phyloP scores from a whole-genome alignment of 2,113 vertebrate genomes.

The Tragelaphus strepsiceros region DNA sequence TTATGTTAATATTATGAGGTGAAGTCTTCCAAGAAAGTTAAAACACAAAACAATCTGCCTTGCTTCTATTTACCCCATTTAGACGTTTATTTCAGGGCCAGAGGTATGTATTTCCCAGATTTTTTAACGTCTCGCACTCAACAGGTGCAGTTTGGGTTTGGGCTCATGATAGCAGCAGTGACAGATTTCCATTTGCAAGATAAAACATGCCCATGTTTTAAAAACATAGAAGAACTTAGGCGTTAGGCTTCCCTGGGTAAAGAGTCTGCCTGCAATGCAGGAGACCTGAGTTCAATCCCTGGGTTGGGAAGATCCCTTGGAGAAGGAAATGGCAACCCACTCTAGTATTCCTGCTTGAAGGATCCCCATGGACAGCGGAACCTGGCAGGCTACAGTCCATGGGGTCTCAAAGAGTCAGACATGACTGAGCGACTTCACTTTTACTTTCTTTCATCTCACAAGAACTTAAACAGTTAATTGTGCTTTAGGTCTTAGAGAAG shows the following conservation, averaged over 20 bases:
- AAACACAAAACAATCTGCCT: constrained; percentile 23
- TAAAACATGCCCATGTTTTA: background rate
- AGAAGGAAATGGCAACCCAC: background rate
- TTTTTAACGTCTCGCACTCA: background rate
- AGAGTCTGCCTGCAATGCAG: background rate
- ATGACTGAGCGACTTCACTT: background rate
- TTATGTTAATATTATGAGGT: constrained; percentile 2
- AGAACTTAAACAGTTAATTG: constrained; percentile 2
- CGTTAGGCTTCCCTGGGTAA: background rate
- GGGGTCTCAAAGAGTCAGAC: background rate
- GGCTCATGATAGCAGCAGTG: background rate
- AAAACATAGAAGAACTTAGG: background rate
- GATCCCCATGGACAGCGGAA: background rate
- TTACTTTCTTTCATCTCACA: background rate
- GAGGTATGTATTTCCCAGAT: background rate
- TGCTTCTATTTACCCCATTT: background rate
- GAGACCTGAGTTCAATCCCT: background rate
- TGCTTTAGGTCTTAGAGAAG: background rate
- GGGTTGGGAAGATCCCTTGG: background rate
- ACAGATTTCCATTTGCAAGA: background rate
- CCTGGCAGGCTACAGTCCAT: background rate
- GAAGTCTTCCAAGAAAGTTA: background rate
- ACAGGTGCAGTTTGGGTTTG: background rate
- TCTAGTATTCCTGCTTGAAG: background rate
- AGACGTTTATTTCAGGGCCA: background rate